phyloP scores from a whole-genome alignment of 2,113 vertebrate genomes.

The Strix aluco region DNA sequence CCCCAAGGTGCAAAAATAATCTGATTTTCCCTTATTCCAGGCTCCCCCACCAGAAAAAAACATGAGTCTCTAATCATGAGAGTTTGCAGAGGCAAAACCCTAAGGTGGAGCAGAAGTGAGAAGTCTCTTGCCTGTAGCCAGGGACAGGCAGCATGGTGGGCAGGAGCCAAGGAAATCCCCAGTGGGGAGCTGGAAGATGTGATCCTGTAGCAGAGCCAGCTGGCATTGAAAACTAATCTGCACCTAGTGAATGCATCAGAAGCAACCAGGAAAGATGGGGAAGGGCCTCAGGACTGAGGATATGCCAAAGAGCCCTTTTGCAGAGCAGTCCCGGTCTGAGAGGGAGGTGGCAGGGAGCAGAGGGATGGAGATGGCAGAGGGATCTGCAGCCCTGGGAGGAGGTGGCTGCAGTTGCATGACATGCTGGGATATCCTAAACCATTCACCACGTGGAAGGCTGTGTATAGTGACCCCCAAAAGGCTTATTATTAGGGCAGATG shows the following conservation, averaged over 20 bases:
- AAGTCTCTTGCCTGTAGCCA: not conserved
- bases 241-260: not conserved
- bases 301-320: not conserved
- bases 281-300: not conserved
- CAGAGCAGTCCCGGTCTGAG: not conserved
- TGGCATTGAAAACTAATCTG: not conserved
- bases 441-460: not conserved
- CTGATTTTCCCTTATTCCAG: not conserved
- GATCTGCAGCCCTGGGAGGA: not conserved
- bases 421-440: not conserved
- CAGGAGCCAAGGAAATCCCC: not conserved
- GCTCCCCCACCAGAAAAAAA: not conserved
- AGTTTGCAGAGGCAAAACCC: not conserved
- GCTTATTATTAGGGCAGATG: not conserved
- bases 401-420: not conserved
- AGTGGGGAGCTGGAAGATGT: not conserved
- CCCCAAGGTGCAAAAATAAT: not conserved
- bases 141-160: not conserved
- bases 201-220: not conserved
- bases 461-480: not conserved
- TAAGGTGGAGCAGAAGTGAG: not conserved
- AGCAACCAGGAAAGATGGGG: not conserved
- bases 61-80: not conserved
- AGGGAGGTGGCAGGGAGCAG: not conserved
- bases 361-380: not conserved